These are phyloP conservation scores for Saxidomus purpurata DNA, from an alignment of 1,140 invertebrate species.

Conservation along the genomic window DNA sequence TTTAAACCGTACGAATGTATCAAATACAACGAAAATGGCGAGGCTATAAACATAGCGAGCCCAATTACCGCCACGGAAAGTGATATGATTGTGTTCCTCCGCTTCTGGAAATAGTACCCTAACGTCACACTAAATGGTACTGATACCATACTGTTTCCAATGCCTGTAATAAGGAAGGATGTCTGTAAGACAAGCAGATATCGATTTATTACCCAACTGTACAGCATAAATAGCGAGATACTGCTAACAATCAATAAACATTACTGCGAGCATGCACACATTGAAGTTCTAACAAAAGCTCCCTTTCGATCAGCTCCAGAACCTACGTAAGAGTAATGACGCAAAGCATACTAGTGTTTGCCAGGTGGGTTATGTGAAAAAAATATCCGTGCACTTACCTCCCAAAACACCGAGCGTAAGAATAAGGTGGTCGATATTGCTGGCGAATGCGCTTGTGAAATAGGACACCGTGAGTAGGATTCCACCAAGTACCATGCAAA, in stretches of 20 bases:
- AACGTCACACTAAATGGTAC: constrained; percentile 27
- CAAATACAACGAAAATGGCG: constrained; percentile 44
- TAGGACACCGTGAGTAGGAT: constrained; percentile 93
- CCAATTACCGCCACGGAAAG: constrained; percentile 45
- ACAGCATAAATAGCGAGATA: too few relatives aligned
- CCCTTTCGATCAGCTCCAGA: too few relatives aligned
- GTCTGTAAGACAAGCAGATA: too few relatives aligned
- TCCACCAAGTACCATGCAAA: constrained; percentile 94
- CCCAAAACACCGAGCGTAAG: constrained; percentile 94
- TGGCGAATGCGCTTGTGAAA: constrained; percentile 92
- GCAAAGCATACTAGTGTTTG: too few relatives aligned
- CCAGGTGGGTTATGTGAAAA: too few relatives aligned
- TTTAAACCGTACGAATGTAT: constrained; percentile 45
- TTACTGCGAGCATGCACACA: too few relatives aligned
- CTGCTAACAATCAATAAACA: too few relatives aligned
- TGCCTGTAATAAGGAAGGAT: constrained; percentile 39
- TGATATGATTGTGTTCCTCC: constrained; percentile 50
- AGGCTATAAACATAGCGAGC: constrained; percentile 52
- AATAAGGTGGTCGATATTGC: constrained; percentile 92
- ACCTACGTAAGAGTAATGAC: too few relatives aligned
- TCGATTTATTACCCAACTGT: too few relatives aligned
- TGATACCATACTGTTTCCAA: constrained; percentile 41
- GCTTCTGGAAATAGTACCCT: constrained; percentile 61
- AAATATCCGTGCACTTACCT: constrained; percentile 88
- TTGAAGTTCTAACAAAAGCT: too few relatives aligned